Conservation (phyloP, 2,797 vertebrate genomes). For the Cyprinodon diabolis region DNA sequence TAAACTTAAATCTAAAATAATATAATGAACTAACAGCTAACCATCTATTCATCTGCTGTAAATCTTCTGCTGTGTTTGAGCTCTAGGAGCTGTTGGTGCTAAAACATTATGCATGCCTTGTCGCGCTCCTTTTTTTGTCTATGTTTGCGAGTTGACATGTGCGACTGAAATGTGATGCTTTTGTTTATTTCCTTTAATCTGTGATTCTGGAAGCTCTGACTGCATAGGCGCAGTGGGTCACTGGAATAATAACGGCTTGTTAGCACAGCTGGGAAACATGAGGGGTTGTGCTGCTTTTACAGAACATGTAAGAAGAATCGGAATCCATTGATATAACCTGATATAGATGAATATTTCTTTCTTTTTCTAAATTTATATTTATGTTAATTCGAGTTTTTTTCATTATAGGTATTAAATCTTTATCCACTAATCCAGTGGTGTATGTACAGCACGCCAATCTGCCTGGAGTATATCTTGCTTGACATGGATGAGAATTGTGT, state of each 20-base stretch:
- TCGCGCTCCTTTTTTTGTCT: not conserved
- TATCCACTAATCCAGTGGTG: slow-evolving; percentile 21
- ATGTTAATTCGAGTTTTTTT: not conserved
- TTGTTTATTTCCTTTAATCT: slow-evolving; percentile 11
- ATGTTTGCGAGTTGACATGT: not conserved
- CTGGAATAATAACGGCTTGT: slow-evolving; percentile 27
- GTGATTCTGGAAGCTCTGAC: slow-evolving; percentile 16
- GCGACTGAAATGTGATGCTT: slow-evolving; percentile 1
- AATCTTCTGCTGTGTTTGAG: not conserved
- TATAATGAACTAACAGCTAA: not conserved
- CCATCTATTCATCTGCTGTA: not conserved
- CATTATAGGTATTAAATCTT: not conserved
- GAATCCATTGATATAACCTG: not conserved
- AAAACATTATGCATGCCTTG: not conserved
- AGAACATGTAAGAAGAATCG: not conserved
- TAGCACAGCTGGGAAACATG: slow-evolving; percentile 21
- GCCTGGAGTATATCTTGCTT: slow-evolving; percentile 21
- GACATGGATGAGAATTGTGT: slow-evolving; percentile 21
- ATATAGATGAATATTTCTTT: not conserved
- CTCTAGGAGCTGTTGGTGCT: not conserved
- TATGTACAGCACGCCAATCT: slow-evolving; percentile 19
- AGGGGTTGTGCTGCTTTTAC: not conserved
- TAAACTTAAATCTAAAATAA: not conserved
- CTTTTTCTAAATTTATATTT: not conserved
- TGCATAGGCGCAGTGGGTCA: slow-evolving; percentile 7